Conservation (phyloP, 2,113 vertebrate species). For the Dromaius novaehollandiae region DNA sequence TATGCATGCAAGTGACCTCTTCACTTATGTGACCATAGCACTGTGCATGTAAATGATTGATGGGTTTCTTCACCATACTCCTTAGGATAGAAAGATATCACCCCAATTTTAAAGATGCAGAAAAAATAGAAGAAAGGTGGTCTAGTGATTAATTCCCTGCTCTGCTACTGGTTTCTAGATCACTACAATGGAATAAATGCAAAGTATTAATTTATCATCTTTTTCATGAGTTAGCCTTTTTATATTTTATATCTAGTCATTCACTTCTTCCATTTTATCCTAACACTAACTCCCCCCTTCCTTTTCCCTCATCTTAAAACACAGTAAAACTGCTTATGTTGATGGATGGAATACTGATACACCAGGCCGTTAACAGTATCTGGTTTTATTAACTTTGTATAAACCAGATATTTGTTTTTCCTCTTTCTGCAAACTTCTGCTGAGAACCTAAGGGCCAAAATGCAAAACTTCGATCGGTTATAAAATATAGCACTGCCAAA, state of each 20-base stretch:
- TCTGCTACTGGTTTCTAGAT: too few relatives aligned
- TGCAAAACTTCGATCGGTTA: background rate
- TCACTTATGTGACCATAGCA: background rate
- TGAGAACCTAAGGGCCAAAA: conserved; percentile 3
- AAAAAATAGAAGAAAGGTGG: background rate
- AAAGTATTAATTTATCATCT: background rate
- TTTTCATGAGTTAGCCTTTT: background rate
- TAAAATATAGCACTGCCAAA: conserved; percentile 30
- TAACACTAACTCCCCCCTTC: background rate
- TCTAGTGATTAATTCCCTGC: background rate
- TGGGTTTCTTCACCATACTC: background rate
- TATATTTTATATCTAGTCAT: background rate
- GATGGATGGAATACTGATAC: background rate
- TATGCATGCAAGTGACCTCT: background rate
- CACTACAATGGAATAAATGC: background rate
- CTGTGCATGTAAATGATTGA: background rate
- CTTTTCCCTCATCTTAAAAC: background rate
- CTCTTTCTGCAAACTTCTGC: background rate
- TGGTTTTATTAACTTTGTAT: conserved; percentile 18
- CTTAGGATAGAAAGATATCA: background rate
- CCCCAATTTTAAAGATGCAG: background rate
- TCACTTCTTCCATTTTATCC: background rate
- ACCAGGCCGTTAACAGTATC: background rate
- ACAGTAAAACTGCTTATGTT: background rate
- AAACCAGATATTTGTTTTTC: conserved; percentile 17